Percentiles rank a stretch among this genome's conserved stretches.
phyloP scores from a whole-genome alignment of 1,140 invertebrate species.

The Drosophila albomicans region DNA sequence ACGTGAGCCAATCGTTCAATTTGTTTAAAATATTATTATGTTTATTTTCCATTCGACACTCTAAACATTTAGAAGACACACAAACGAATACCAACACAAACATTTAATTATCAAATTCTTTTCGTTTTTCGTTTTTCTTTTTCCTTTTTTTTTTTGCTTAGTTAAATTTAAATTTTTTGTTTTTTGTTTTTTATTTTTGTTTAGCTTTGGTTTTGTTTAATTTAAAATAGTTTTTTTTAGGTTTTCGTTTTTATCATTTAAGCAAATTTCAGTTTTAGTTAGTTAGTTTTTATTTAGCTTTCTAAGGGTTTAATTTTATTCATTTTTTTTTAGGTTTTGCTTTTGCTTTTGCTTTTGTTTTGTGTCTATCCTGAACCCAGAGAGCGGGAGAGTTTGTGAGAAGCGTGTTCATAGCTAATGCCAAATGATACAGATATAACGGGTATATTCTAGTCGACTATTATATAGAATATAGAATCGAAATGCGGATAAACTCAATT shows the following conservation, averaged over 20 bases:
- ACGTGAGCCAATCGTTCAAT: slow-evolving; percentile 7
- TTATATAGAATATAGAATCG: background rate
- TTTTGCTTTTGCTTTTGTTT: background rate
- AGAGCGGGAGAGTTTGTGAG: background rate
- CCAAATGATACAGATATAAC: background rate
- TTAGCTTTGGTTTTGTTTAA: slow-evolving; percentile 17
- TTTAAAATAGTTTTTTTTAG: slow-evolving; percentile 14
- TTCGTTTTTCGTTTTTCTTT: slow-evolving; percentile 25
- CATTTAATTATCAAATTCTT: slow-evolving; percentile 39
- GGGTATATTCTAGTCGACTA: slow-evolving; percentile 6
- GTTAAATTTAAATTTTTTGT: background rate
- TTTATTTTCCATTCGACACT: slow-evolving; percentile 16
- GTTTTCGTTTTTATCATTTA: slow-evolving; percentile 20
- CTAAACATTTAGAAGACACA: slow-evolving; percentile 53
- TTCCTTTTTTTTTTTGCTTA: background rate
- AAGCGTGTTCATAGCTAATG: background rate
- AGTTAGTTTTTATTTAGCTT: slow-evolving; percentile 31
- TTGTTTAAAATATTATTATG: slow-evolving; percentile 16
- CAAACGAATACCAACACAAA: slow-evolving; percentile 47
- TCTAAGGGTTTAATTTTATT: slow-evolving; percentile 33
- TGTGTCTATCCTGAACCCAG: slow-evolving; percentile 5
- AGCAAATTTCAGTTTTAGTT: slow-evolving; percentile 16
- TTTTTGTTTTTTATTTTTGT: slow-evolving; percentile 9
- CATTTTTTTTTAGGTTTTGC: slow-evolving; percentile 2
- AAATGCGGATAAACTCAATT: too few species aligned